Evolutionary conservation across 92 coral and sea anemone genomes (phyloP), one percentile per base, ranked within the genome.

Genomic region (Ricordea florida): DNA sequence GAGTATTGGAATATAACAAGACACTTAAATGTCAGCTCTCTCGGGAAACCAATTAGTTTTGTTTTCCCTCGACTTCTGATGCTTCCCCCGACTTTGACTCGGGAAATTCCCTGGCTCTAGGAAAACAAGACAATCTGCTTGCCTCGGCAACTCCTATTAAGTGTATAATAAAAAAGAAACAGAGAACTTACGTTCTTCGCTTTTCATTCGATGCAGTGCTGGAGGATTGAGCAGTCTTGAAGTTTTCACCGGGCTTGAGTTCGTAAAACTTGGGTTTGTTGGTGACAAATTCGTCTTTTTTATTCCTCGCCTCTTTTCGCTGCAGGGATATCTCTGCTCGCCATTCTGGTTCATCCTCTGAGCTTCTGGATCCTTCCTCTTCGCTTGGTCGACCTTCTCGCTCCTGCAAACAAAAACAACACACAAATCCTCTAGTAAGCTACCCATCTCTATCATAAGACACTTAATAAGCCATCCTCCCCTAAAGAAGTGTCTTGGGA

Each of bases 281-380:
- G 17, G 42, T 29, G 32, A 10, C 43, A 8, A 34, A 62, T 25
- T 65, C 79, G 11, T 65, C 72, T 4, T 53, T 78, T 56, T n/a
- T 50, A 25, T 72, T 44, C n/a, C 26, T 72, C 6, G 74, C 60
- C 38, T 78, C 79, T 69, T 61, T 81, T 37, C 86, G 75, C 45
- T 88, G 82, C 50, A 71, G 69, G 22, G 74, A 82, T 25, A 69
- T 51, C 45, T 85, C 92, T 23, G 67, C 76, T 32, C 88, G 76
- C 98, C 97, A 91, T 58, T 78, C 78, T 37, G 80, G 88, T 40
- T 94, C 98, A 35, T 94, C 98, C 24, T 94, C 98, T 3, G 98
- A 94, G 64, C 97, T 94, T 16, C 97, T 91, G 11, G 81, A 79
- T 13, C 78, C 89, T 36, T 87, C 92, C 22, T 86, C 97, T 6